These are phyloP conservation scores for Buceros bicornis DNA, from an alignment of 2,797 vertebrate genomes.

Conservation along the genomic window DNA sequence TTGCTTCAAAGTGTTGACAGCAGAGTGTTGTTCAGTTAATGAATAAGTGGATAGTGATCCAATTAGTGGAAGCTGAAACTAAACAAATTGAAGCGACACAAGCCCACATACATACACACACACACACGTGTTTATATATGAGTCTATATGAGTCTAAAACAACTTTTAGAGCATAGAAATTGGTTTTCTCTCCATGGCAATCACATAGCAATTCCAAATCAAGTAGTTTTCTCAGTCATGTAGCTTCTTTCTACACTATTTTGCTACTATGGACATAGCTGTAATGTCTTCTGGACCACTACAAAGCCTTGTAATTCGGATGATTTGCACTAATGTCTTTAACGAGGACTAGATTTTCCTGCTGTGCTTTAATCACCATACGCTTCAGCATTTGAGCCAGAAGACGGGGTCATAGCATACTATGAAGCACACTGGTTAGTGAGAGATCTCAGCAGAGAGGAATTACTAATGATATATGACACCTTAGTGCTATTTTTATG, in stretches of 20 bases:
- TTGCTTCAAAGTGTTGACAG: neutral
- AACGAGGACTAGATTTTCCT: neutral
- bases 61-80: neutral
- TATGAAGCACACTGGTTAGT: neutral
- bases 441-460: neutral
- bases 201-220: neutral
- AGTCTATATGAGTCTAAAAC: neutral
- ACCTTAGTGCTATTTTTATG: neutral
- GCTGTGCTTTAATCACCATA: neutral
- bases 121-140: neutral
- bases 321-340: neutral
- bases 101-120: neutral
- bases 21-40: neutral
- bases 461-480: neutral
- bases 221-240: neutral
- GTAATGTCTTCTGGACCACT: neutral
- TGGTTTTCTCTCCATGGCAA: neutral
- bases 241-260: neutral
- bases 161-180: neutral
- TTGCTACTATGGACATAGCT: neutral
- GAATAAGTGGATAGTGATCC: neutral
- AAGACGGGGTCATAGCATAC: neutral
- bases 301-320: neutral
- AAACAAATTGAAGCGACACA: neutral
- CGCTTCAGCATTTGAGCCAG: neutral